Evolutionary conservation across 2,797 vertebrate genomes (phyloP), one percentile per base, ranked within the genome.

Genomic region (Sternotherus odoratus): DNA sequence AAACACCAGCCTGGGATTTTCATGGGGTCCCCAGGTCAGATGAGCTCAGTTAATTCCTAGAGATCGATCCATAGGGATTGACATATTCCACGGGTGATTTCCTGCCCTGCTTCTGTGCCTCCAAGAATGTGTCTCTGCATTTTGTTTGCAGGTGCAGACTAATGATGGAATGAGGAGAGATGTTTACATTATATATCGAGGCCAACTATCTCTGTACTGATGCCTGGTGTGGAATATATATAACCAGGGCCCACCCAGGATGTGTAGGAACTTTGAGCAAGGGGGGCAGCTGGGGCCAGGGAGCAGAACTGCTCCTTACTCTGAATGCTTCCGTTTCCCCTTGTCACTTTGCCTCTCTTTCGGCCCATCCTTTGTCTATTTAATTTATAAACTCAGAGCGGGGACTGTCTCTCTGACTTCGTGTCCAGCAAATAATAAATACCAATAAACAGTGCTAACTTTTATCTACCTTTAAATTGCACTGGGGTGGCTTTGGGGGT

Each of bases 131-230:
- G 60, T 63, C 15, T 43, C 36, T 46, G 23, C 39, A 7, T 74
- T 74, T 46, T 74, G 13, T 83, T 50, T 85, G 26, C 43, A 21
- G 33, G 8, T 33, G 30, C 57, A 60, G 57, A 33, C 33, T 60
- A 33, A 60, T 60, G 6, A 0, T 21, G 16, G 13, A 60, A n/a
- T 77, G 83, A 82, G 53, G n/a, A 43, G 72, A 77, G 57, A 28
- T 28, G n/a, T 6, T 39, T 84, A 57, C 0, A 1, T 60, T 91
- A 2, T 30, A 0, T 21, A 21, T 15, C 49, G 24, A 30, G 74
- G 69, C 28, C 54, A 28, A 53, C 8, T 39, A 16, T 39, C 49
- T n/a, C 6, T n/a, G 5, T 2, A 69, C 39, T 49, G 48, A 24
- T 80, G 12, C 79, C 53, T 74, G 39, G n/a, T 23, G 77, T 8